Evolutionary conservation across 2,888 invertebrate genomes (phyloP), one percentile per base, ranked within the genome.

Genomic region (Entomobrya proxima): DNA sequence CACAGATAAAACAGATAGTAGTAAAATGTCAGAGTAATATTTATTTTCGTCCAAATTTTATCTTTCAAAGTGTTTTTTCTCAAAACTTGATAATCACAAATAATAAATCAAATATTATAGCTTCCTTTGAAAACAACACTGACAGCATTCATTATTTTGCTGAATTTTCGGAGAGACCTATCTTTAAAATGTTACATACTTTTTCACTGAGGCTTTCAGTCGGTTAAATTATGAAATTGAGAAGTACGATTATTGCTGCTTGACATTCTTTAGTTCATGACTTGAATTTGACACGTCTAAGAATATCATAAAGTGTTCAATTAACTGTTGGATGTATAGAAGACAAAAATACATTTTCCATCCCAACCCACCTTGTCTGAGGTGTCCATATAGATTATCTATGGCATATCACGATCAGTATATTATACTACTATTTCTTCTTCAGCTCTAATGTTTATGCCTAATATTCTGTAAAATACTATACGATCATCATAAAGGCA

Each of bases 241-340:
- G 37, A 18, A 40, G 40, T 67, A 4, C 44, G 15, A 7, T 58
- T 58, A 24, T 67, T 7, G 18, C 15, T 27, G 27, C 47, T 47
- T 72, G 72, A 47, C 47, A 47, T 47, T 72, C 24, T 72, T n/a
- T 64, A 15, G 50, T 58, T 81, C 81, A 81, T 81, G 81, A 81
- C 81, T 81, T 72, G 81, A 44, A 37, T 81, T 81, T 74, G 81
- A 81, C 81, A 81, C 24, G 58, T 61, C 58, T 52, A 80, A 50
- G 55, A 40, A 47, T 72, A 47, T 5, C 72, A 24, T 72, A 11
- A 11, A 7, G 15, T 11, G 9, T 40, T 40, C 44, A 15, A 15
- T 40, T 11, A 40, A 15, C 44, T 40, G 44, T 40, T 11, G 7
- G 44, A 40, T 40, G 7, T 40, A 40, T 15, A 40, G 7, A 7